Percentiles rank a stretch among this genome's conserved stretches.
phyloP scores from a whole-genome alignment of 64 coral and sea anemone genomes.

The Dendronephthya gigantea region DNA sequence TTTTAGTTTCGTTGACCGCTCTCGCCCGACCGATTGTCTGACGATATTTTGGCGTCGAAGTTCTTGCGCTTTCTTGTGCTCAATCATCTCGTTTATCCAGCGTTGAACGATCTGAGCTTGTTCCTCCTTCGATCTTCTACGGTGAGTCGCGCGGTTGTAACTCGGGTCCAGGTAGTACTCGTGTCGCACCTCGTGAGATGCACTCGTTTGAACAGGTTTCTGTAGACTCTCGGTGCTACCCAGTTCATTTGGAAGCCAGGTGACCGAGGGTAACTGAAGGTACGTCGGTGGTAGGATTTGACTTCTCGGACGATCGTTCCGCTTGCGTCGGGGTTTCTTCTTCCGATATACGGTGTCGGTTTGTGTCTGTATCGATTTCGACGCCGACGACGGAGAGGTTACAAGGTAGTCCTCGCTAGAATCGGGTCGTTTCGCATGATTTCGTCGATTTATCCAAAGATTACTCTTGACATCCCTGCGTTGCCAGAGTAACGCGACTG shows the following conservation, averaged over 20 bases:
- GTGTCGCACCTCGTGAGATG: neutral
- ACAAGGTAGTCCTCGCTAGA: neutral
- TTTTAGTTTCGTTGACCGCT: neutral
- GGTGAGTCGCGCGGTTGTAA: neutral
- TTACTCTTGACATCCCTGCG: conserved; percentile 6
- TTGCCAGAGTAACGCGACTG: neutral
- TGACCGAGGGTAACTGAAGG: neutral
- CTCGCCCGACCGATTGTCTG: neutral
- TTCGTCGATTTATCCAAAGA: conserved; percentile 4
- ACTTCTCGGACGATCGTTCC: conserved; percentile 5
- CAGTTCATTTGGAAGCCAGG: neutral
- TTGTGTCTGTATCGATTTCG: neutral
- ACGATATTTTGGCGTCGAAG: neutral
- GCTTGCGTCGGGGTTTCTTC: neutral
- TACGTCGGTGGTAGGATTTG: conserved; percentile 2
- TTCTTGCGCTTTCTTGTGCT: neutral
- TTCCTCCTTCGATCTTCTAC: neutral
- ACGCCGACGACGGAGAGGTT: neutral
- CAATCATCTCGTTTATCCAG: conserved; percentile 1
- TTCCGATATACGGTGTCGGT: neutral
- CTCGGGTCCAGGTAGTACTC: neutral
- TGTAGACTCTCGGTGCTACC: neutral
- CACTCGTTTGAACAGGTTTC: neutral
- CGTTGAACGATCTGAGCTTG: conserved; percentile 14
- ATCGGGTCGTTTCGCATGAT: conserved; percentile 2